Conservation (phyloP, 2,888 invertebrate species). For the Ophraella communa region DNA sequence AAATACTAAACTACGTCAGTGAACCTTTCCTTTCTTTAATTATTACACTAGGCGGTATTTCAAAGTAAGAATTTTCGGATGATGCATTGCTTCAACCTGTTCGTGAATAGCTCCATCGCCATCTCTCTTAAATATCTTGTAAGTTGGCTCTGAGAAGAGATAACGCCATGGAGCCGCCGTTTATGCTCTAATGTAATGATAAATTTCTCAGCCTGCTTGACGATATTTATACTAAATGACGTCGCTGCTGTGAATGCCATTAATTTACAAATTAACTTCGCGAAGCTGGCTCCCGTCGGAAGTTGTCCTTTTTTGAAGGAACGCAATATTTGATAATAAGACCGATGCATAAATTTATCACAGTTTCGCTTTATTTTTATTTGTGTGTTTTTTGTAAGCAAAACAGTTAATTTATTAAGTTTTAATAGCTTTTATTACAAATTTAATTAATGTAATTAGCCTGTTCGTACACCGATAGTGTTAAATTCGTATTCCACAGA, state of each 20-base stretch:
- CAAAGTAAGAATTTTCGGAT: slow-evolving; percentile 40
- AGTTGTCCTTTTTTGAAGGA: slow-evolving; percentile 13
- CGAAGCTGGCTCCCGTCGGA: slow-evolving; percentile 12
- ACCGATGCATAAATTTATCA: slow-evolving; percentile 1
- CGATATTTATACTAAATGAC: slow-evolving; percentile 48
- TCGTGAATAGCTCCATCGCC: slow-evolving; percentile 49
- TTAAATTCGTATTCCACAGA: no score
- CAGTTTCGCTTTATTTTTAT: not conserved
- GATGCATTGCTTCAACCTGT: slow-evolving; percentile 52
- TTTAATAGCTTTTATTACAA: not conserved
- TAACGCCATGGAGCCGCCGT: slow-evolving; percentile 15
- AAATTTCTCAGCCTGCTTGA: slow-evolving; percentile 43
- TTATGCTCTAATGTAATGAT: slow-evolving; percentile 45
- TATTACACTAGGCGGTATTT: slow-evolving; percentile 29
- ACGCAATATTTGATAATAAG: slow-evolving; percentile 16
- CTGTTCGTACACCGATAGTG: no score
- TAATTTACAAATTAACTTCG: slow-evolving; percentile 39
- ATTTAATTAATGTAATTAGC: not conserved
- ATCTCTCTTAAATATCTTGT: slow-evolving; percentile 51
- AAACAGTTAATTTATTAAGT: not conserved
- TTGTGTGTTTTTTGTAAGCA: not conserved
- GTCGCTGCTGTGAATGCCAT: slow-evolving; percentile 39
- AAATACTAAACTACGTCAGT: not conserved
- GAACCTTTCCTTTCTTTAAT: slow-evolving; percentile 24
- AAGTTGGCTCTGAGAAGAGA: slow-evolving; percentile 31